phyloP scores from a whole-genome alignment of 2,113 vertebrate genomes.

The Labeo rohita region DNA sequence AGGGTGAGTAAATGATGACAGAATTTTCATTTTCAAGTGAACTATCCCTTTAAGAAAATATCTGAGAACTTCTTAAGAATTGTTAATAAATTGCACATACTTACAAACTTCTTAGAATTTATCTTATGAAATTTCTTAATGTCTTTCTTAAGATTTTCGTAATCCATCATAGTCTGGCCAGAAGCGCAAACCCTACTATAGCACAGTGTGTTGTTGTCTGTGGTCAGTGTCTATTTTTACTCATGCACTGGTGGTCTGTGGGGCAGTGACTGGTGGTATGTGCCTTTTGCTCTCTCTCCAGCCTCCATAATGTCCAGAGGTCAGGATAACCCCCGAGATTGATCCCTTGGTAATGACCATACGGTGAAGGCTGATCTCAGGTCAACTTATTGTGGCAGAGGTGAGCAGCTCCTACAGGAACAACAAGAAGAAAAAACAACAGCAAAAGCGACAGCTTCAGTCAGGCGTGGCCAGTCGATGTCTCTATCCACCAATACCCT shows the following conservation, averaged over 20 bases:
- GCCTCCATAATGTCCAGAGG: constrained; percentile 24
- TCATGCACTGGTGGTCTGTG: background rate
- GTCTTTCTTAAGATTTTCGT: background rate
- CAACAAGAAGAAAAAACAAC: constrained; percentile 18
- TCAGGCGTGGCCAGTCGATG: constrained; percentile 44
- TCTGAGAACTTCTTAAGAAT: background rate
- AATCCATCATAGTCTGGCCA: background rate
- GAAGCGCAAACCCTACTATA: background rate
- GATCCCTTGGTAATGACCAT: constrained; percentile 46
- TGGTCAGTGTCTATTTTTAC: constrained; percentile 30
- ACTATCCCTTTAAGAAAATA: too few species aligned
- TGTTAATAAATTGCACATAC: background rate
- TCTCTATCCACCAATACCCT: constrained; percentile 39
- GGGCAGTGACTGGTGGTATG: constrained; percentile 19
- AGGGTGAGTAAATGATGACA: too few species aligned
- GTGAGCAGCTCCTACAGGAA: constrained; percentile 27
- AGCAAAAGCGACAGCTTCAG: constrained; percentile 50
- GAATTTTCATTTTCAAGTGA: too few species aligned
- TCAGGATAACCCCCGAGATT: constrained; percentile 46
- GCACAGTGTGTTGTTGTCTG: background rate
- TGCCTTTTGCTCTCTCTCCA: background rate
- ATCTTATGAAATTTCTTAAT: background rate
- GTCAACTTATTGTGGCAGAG: constrained; percentile 32
- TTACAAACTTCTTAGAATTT: background rate
- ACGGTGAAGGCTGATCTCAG: constrained; percentile 37